Evolutionary conservation across 2,113 vertebrate species (phyloP).

Genomic region (Rhegmatorhina hoffmannsi): DNA sequence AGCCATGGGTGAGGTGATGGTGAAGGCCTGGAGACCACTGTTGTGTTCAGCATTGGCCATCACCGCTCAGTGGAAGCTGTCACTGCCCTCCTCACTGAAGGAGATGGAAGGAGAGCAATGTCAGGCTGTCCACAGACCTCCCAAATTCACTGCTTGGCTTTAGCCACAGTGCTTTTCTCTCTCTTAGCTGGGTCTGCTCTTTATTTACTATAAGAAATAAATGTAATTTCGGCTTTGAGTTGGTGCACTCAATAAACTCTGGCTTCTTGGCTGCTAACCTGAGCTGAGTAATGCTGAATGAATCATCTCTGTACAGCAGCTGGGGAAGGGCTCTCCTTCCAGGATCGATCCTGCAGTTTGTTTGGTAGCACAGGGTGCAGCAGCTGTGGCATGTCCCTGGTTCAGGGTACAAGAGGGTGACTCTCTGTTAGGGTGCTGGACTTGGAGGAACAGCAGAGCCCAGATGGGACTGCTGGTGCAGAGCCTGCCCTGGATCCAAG

Average conservation of each 20-base stretch:
- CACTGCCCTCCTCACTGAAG: fast-evolving
- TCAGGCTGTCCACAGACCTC: background rate
- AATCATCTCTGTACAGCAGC: background rate
- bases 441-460: background rate
- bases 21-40: background rate
- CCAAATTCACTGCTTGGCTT: background rate
- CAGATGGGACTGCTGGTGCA: background rate
- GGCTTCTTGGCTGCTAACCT: background rate
- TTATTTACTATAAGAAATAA: background rate
- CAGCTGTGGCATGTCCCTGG: fast-evolving
- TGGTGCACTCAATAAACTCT: background rate
- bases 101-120: background rate
- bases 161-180: background rate
- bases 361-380: background rate
- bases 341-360: background rate
- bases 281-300: background rate
- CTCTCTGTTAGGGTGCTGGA: background rate
- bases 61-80: background rate
- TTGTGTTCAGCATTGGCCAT: background rate
- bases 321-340: background rate
- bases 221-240: background rate
- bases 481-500: background rate
- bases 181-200: background rate
- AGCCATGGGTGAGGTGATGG: background rate
- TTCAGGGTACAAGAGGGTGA: fast-evolving